These are phyloP conservation scores for Tryphoninae sp. DNA, from an alignment of 2,888 invertebrate species.

Conservation along the genomic window DNA sequence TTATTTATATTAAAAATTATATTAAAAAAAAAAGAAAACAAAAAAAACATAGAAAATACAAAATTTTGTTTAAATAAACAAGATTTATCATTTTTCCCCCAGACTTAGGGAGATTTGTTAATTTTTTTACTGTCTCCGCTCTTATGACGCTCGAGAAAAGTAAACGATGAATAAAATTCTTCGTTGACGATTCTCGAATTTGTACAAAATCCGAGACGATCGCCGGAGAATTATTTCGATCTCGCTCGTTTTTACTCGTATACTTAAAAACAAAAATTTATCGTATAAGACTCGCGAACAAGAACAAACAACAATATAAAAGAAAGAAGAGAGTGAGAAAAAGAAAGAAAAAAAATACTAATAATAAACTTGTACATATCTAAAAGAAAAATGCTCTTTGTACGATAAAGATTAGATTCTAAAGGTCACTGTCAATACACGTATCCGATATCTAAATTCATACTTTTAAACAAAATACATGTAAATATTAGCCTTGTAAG, in stretches of 20 bases:
- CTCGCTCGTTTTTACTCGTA: background rate
- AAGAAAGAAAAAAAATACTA: constrained; percentile 34
- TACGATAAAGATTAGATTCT: constrained; percentile 56
- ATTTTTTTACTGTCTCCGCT: too few species aligned
- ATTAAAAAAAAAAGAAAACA: too few species aligned
- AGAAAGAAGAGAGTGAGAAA: constrained; percentile 17
- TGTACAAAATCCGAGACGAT: too few species aligned
- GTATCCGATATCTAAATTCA: constrained; percentile 55
- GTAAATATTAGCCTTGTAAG: constrained; percentile 57
- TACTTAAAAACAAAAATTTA: constrained; percentile 7
- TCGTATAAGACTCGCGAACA: constrained; percentile 14
- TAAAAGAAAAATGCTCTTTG: constrained; percentile 62
- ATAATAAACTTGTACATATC: constrained; percentile 56
- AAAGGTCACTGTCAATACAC: constrained; percentile 60
- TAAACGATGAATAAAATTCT: too few species aligned
- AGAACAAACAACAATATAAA: constrained; percentile 14
- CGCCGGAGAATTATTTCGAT: too few species aligned
- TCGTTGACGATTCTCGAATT: too few species aligned
- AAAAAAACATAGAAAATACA: too few species aligned
- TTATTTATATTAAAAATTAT: too few species aligned
- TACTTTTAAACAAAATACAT: constrained; percentile 59
- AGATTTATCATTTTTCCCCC: too few species aligned
- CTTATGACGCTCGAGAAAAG: too few species aligned
- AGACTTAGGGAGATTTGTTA: too few species aligned
- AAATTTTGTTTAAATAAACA: too few species aligned